Evolutionary conservation across 64 coral and sea anemone species (phyloP).

Genomic region (Trachythela sp.): DNA sequence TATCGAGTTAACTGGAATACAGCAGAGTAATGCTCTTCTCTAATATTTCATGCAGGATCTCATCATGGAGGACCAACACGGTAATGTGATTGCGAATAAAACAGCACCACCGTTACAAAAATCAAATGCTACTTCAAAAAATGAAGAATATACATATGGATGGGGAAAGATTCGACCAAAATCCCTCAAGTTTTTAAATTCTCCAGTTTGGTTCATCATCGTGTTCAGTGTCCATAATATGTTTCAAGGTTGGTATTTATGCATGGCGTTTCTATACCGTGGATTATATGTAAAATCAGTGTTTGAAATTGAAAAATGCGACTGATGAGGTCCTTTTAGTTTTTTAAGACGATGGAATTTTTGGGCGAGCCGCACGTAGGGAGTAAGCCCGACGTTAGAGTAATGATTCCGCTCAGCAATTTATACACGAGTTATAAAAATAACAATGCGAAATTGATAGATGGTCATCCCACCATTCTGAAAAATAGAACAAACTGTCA

Average conservation of each 20-base stretch:
- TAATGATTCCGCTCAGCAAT: no score
- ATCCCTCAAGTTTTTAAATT: slow-evolving; percentile 60
- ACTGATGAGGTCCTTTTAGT: no score
- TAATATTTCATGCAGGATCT: neutral
- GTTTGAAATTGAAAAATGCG: neutral
- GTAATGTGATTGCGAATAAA: neutral
- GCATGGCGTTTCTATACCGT: neutral
- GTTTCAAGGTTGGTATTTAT: neutral
- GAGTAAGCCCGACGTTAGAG: no score
- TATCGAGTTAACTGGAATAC: no score
- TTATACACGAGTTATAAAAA: no score
- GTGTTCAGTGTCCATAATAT: slow-evolving; percentile 18
- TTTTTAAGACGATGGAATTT: no score
- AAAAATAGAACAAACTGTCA: no score
- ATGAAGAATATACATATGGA: slow-evolving; percentile 36
- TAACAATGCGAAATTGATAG: no score
- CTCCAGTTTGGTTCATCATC: slow-evolving; percentile 51
- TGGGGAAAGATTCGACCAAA: slow-evolving; percentile 61
- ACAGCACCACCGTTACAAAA: neutral
- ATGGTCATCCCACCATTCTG: no score
- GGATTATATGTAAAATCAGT: neutral
- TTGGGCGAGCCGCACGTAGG: no score
- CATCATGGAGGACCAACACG: neutral
- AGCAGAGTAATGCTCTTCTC: no score
- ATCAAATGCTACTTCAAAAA: neutral